Conservation (phyloP, 23 tunicate species). For the Styela clava region DNA sequence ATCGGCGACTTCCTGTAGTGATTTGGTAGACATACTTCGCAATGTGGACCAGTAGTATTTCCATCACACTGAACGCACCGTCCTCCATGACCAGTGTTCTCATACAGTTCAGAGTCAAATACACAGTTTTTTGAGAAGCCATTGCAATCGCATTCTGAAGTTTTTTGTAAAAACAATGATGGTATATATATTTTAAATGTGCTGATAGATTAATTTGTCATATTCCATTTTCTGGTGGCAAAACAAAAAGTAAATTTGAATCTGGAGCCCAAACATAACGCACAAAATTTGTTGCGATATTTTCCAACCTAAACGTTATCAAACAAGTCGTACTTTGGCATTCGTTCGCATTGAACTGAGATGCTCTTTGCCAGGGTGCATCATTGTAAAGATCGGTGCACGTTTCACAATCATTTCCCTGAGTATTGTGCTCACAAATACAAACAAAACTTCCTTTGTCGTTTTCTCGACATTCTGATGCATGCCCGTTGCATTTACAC, state of each 20-base stretch:
- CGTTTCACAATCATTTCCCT: conserved; percentile 85
- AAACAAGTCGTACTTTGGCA: conserved; percentile 58
- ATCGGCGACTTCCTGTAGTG: conserved; percentile 65
- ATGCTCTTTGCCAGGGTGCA: conserved; percentile 79
- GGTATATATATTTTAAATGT: no score
- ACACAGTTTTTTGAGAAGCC: conserved; percentile 85
- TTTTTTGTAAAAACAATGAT: neutral
- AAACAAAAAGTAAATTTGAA: no score
- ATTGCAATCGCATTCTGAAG: conserved; percentile 90
- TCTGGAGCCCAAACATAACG: no score
- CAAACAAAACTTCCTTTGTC: conserved; percentile 43
- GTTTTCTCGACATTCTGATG: conserved; percentile 59
- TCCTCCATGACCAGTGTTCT: conserved; percentile 76
- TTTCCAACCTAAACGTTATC: no score
- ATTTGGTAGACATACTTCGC: conserved; percentile 69
- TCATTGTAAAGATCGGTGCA: conserved; percentile 85
- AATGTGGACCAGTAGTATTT: conserved; percentile 83
- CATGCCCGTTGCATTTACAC: conserved; percentile 94
- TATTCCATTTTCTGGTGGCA: no score
- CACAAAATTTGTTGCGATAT: no score
- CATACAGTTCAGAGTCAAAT: conserved; percentile 73
- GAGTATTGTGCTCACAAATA: conserved; percentile 86
- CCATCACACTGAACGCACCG: conserved; percentile 86
- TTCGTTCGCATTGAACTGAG: conserved; percentile 49
- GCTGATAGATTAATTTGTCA: no score